phyloP scores from a whole-genome alignment of 2,797 vertebrate genomes.

The Podargus strigoides region DNA sequence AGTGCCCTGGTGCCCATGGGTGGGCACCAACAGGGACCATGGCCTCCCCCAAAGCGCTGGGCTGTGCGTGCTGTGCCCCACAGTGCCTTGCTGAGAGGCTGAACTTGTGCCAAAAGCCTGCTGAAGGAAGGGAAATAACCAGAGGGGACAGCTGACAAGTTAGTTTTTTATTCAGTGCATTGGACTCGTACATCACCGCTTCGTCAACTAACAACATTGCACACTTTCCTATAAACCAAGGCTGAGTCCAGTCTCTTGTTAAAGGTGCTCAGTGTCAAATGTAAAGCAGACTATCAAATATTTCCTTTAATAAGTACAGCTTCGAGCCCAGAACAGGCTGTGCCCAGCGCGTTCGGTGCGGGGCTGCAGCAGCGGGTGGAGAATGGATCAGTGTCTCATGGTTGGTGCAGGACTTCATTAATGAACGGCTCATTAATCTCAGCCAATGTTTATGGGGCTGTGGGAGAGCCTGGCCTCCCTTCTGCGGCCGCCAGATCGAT shows the following conservation, averaged over 20 bases:
- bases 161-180: slow-evolving; percentile 43
- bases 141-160: neutral
- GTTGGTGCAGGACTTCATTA: neutral
- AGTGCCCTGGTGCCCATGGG: neutral
- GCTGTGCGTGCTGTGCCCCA: accelerated
- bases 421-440: neutral
- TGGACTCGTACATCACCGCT: neutral
- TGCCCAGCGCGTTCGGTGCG: neutral
- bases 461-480: neutral
- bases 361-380: neutral
- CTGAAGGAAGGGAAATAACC: neutral
- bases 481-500: neutral
- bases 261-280: neutral
- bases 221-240: neutral
- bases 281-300: neutral
- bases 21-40: accelerated
- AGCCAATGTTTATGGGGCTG: neutral
- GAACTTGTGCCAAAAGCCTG: neutral
- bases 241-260: neutral
- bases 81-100: neutral
- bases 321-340: neutral
- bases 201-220: neutral
- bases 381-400: neutral
- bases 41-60: neutral
- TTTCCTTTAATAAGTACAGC: neutral